phyloP scores from a whole-genome alignment of 2,888 invertebrate genomes.

The Xestia sexstrigata region DNA sequence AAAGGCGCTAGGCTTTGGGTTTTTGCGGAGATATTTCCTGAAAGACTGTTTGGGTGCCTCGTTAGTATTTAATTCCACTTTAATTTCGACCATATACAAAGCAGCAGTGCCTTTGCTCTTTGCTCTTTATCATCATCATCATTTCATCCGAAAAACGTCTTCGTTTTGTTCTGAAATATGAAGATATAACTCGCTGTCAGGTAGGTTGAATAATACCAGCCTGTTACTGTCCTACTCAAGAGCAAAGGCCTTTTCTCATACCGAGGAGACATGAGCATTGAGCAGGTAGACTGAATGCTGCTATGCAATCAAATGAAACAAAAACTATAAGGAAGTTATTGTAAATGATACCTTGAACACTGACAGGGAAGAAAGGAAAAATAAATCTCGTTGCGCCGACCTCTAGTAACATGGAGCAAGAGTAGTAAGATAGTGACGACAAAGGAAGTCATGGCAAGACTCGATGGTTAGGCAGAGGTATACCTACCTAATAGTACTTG shows the following conservation, averaged over 20 bases:
- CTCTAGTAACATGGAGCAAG: background rate
- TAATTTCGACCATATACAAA: no score
- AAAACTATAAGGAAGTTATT: background rate
- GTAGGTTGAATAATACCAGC: background rate
- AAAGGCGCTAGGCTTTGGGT: background rate
- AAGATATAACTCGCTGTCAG: no score
- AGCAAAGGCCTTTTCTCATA: background rate
- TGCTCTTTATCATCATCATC: no score
- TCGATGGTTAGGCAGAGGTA: background rate
- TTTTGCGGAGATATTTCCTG: constrained; percentile 31
- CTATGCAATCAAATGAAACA: background rate
- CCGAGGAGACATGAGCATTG: background rate
- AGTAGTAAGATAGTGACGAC: background rate
- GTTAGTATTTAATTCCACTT: no score
- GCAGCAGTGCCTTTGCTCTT: no score
- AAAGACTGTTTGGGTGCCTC: background rate
- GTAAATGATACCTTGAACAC: background rate
- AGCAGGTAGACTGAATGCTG: background rate
- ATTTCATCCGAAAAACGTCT: no score
- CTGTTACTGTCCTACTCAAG: background rate
- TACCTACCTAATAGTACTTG: background rate
- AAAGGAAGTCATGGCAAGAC: background rate
- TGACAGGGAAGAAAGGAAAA: background rate
- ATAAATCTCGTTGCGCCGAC: background rate
- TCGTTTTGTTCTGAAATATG: no score